Conservation (phyloP, 92 coral and sea anemone genomes). For the Zoanthus sansibaricus region DNA sequence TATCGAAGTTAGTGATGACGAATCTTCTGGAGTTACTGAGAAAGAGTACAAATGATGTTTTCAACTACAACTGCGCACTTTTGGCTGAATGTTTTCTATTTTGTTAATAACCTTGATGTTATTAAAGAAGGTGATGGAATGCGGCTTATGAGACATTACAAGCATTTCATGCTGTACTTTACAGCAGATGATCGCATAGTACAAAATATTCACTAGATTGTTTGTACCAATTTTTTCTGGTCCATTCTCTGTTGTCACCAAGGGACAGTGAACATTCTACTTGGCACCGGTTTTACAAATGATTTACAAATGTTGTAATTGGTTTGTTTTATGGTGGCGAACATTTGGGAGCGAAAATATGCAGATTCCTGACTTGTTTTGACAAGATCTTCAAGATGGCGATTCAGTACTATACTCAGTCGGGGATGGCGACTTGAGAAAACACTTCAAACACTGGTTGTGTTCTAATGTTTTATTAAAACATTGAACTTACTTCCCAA, state of each 20-base stretch:
- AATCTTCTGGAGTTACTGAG: not conserved
- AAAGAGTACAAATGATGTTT: conserved; percentile 53
- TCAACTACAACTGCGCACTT: conserved; percentile 62
- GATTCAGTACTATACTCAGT: too few relatives aligned
- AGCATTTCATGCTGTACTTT: conserved; percentile 62
- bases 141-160: conserved; percentile 59
- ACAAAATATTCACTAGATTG: conserved; percentile 69
- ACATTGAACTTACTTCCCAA: too few relatives aligned
- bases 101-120: conserved; percentile 66
- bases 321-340: too few relatives aligned
- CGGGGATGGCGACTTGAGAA: too few relatives aligned
- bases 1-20: conserved; percentile 25
- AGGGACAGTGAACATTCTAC: conserved; percentile 57
- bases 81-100: conserved; percentile 48
- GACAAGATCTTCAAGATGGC: too few relatives aligned
- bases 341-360: too few relatives aligned
- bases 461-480: too few relatives aligned
- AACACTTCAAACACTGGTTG: too few relatives aligned
- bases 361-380: too few relatives aligned
- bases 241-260: conserved; percentile 53
- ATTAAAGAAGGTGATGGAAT: conserved; percentile 67
- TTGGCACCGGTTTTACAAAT: conserved; percentile 48
- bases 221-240: conserved; percentile 62
- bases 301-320: too few relatives aligned
- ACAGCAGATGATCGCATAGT: conserved; percentile 53